These are phyloP conservation scores for Leptopilina drosophilae DNA, from an alignment of 2,888 invertebrate species.

Conservation along the genomic window DNA sequence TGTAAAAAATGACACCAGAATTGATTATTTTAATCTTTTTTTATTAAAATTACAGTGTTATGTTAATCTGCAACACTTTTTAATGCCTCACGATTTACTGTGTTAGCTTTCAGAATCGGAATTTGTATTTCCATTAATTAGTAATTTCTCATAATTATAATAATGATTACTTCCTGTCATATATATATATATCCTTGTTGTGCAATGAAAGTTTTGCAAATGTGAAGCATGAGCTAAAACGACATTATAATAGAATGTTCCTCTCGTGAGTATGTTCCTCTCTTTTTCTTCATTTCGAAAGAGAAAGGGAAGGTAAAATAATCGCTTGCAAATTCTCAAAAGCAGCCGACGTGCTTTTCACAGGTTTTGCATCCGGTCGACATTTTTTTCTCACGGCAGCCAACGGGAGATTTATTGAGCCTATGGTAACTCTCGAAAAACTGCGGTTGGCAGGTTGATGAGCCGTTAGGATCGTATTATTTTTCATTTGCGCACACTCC, in stretches of 20 bases:
- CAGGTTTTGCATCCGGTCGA: constrained; percentile 39
- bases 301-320: constrained; percentile 37
- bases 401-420: constrained; percentile 32
- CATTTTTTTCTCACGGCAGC: constrained; percentile 35
- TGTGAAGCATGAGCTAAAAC: constrained; percentile 3
- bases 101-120: too few relatives aligned
- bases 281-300: constrained; percentile 8
- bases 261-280: background rate
- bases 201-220: constrained; percentile 7
- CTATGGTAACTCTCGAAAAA: constrained; percentile 18
- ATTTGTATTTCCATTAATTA: too few relatives aligned
- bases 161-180: too few relatives aligned
- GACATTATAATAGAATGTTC: constrained; percentile 22
- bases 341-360: constrained; percentile 36
- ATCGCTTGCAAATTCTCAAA: constrained; percentile 39
- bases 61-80: too few relatives aligned
- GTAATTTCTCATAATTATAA: too few relatives aligned
- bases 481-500: constrained; percentile 58
- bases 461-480: constrained; percentile 61
- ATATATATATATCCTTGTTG: too few relatives aligned
- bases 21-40: too few relatives aligned
- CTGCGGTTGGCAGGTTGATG: constrained; percentile 51
- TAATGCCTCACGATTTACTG: too few relatives aligned
- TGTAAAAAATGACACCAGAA: too few relatives aligned
- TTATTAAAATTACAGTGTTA: too few relatives aligned